Evolutionary conservation across 2,888 invertebrate genomes (phyloP), one percentile per base, ranked within the genome.

Genomic region (Drosophila kanekoi): DNA sequence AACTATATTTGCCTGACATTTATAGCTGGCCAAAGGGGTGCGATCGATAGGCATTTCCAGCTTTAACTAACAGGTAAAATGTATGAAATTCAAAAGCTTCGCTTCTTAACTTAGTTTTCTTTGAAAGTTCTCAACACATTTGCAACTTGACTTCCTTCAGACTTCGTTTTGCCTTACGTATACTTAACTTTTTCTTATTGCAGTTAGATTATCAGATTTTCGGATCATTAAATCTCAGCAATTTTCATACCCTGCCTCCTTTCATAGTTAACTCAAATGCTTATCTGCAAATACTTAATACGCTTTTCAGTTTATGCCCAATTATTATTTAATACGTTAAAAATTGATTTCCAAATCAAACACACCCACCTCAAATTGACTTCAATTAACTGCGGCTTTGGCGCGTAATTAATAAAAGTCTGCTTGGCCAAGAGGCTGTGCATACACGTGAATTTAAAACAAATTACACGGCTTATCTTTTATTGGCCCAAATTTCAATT

Each of bases 401-500:
- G 52, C 44, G 53, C 48, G 56, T 48, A 78, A 81, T 84, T 77
- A 68, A 43, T 51, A 64, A 51, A 40, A 43, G 43, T 38, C 40
- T 28, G 38, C 43, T 60, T 56, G 8, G 35, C 35, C 35, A 35
- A 35, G 35, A 2, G 35, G 0, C 2, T 8, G 33, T 35, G 20
- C 20, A 14, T 37, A 56, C 49, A 45, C 48, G 28, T 35, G 48
- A 44, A 35, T 45, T 79, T 68, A 67, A 77, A 63, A 68, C 83
- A 86, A 80, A 86, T 83, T 83, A 73, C 65, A 58, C n/a, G 77
- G 63, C 81, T 87, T 83, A 87, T 86, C 83, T 87, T 65, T 28
- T 83, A 70, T 69, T 84, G 84, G 69, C 87, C 84, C 62, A 84
- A 87, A 81, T 87, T 89, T 88, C 87, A 84, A 89, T 84, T 89